These are phyloP conservation scores for Amblyjoppa fuscipennis DNA, from an alignment of 2,888 invertebrate species.

Conservation along the genomic window DNA sequence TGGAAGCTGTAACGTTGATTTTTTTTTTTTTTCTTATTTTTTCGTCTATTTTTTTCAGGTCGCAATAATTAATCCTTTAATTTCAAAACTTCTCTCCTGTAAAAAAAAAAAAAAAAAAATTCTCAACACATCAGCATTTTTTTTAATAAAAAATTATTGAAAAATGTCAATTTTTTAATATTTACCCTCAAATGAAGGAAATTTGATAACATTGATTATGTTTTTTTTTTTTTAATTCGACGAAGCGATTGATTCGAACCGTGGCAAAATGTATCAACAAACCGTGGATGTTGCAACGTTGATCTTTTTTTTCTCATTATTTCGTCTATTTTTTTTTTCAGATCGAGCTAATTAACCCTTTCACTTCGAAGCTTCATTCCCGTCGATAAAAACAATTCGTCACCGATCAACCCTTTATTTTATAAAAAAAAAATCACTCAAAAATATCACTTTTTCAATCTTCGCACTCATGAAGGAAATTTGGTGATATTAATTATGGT, in stretches of 20 bases:
- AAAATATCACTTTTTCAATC: too few species aligned
- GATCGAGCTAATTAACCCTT: not conserved
- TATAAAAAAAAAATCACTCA: too few species aligned
- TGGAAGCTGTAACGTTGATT: not conserved
- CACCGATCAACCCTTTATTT: too few species aligned
- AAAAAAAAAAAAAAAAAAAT: too few species aligned
- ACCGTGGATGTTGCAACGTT: not conserved
- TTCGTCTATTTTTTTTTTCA: not conserved
- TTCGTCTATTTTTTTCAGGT: not conserved
- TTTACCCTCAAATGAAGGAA: not conserved
- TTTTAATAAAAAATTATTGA: too few species aligned
- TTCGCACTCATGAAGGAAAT: not conserved
- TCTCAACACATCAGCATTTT: too few species aligned
- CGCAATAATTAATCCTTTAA: not conserved
- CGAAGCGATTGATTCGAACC: not conserved
- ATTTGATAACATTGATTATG: not conserved
- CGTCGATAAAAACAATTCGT: too few species aligned
- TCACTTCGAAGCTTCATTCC: too few species aligned
- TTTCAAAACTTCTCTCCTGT: too few species aligned
- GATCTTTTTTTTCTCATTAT: not conserved
- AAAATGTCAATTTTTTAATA: too few species aligned
- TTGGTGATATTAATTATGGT: too few species aligned
- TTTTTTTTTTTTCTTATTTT: not conserved
- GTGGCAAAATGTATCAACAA: slow-evolving; percentile 56
- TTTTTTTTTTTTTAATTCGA: not conserved